Evolutionary conservation across 30 jellyfish, hydroid and myxozoan species (phyloP).

Genomic region (Haliclystus octoradiatus): DNA sequence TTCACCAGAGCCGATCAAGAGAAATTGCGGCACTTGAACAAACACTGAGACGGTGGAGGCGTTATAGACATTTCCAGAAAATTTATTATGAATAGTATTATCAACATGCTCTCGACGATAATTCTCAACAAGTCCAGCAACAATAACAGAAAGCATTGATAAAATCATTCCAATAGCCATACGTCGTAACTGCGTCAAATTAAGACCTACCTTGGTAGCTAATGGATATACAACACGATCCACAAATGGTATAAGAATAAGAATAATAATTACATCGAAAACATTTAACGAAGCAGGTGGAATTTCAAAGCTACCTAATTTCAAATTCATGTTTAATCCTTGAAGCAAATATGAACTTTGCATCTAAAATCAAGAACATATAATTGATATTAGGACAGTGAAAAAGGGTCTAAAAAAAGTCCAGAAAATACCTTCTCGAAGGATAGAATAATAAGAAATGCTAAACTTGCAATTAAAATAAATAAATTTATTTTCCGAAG

Average conservation of each 20-base stretch:
- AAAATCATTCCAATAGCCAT: constrained; percentile 88
- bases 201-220: constrained; percentile 6
- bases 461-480: too few species aligned
- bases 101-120: constrained; percentile 39
- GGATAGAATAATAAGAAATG: too few species aligned
- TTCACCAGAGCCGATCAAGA: constrained; percentile 73
- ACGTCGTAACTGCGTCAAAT: constrained; percentile 46
- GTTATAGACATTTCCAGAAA: constrained; percentile 29
- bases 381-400: not conserved
- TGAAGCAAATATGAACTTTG: constrained; percentile 69
- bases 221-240: constrained; percentile 53
- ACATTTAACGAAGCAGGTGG: constrained; percentile 85
- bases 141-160: constrained; percentile 48
- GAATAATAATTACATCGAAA: constrained; percentile 38
- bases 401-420: too few species aligned
- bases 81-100: not conserved
- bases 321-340: constrained; percentile 47
- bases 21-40: constrained; percentile 69
- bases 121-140: constrained; percentile 73
- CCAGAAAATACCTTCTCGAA: too few species aligned
- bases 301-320: constrained; percentile 22
- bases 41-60: constrained; percentile 54
- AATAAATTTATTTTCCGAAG: too few species aligned
- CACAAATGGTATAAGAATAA: constrained; percentile 51
- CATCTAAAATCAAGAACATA: constrained; percentile 35